Conservation (phyloP, 2,888 invertebrate species). For the Crocallis elinguaria region DNA sequence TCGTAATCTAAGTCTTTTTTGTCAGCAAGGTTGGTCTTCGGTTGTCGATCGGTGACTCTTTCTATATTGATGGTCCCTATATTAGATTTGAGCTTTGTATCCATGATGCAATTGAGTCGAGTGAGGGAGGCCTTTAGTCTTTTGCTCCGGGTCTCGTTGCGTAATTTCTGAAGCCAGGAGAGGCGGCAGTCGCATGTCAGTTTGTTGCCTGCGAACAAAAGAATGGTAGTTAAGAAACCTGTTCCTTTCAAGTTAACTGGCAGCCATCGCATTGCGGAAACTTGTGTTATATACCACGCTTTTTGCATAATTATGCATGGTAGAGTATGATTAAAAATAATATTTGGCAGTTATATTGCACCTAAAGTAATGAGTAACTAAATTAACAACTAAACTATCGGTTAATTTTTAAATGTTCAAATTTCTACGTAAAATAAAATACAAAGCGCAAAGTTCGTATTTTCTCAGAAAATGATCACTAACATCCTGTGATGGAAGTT, state of each 20-base stretch:
- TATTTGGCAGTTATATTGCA: no score
- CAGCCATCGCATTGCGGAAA: no score
- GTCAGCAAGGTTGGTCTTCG: constrained; percentile 44
- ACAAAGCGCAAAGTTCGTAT: no score
- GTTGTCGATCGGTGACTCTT: constrained; percentile 31
- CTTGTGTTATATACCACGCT: neutral
- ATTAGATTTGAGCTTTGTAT: constrained; percentile 63
- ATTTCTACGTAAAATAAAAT: no score
- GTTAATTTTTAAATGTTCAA: no score
- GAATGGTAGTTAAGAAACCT: neutral
- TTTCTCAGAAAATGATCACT: no score
- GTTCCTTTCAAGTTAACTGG: no score
- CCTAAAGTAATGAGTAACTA: no score
- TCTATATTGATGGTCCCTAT: constrained; percentile 53
- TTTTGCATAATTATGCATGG: no score
- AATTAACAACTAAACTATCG: no score
- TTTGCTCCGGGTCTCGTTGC: constrained; percentile 89
- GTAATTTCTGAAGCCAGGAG: constrained; percentile 90
- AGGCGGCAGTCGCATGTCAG: constrained; percentile 93
- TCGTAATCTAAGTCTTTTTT: constrained; percentile 64
- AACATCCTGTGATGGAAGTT: no score
- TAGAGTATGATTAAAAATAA: no score
- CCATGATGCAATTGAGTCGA: constrained; percentile 88
- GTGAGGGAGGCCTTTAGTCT: constrained; percentile 87
- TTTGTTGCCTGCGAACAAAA: constrained; percentile 88